Base-by-base conservation (phyloP, 2,888 invertebrate genomes). In the Cephus spinipes region DNA sequence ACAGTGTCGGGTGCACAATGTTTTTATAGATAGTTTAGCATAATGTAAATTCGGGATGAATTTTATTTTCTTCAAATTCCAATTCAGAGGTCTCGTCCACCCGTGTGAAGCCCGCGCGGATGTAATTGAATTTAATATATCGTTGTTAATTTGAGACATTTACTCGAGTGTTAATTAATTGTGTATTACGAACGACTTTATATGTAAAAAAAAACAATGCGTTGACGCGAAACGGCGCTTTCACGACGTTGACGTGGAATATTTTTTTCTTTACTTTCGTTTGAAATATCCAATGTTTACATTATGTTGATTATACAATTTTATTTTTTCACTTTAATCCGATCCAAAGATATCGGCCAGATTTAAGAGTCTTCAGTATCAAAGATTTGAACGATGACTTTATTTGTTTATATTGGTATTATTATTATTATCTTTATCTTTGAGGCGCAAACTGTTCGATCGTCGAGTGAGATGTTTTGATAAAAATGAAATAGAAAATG, bases 111-210 rank as follows among this genome's bases (percentile, higher is more conserved):
- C 23, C 23, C 55, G 23, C 55, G 55, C 55, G 55, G 9, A 55
- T 9, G 23, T 23, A 23, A 55, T 55, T 55, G 2, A 55, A 55
- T 55, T 55, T 55, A 55, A 55, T 23, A 15, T 23, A 55, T 30
- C 30, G 71, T 71, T 71, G 30, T 71, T 71, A 71, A 71, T 71
- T 71, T 71, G 15, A 71, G 32, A 71, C 71, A 11, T 71, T 71
- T 71, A 71, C 71, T 33, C 55, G 55, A 55, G 55, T 55, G 55
- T 55, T 55, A 23, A 55, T 55, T 55, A 55, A 55, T 55, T 55
- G 23, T 55, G 55, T 55, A 55, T 55, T 55, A 23, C 55, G 55
- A 55, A 23, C 23, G 55, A 23, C 23, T 55, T 55, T 55, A 55
- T 55, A 55, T 55, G 55, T 55, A 55, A 55, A 23, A 40, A 40